Percentiles rank a stretch among this genome's conserved stretches.
phyloP scores from a whole-genome alignment of 2,797 vertebrate genomes.

The Crocidura indochinensis region DNA sequence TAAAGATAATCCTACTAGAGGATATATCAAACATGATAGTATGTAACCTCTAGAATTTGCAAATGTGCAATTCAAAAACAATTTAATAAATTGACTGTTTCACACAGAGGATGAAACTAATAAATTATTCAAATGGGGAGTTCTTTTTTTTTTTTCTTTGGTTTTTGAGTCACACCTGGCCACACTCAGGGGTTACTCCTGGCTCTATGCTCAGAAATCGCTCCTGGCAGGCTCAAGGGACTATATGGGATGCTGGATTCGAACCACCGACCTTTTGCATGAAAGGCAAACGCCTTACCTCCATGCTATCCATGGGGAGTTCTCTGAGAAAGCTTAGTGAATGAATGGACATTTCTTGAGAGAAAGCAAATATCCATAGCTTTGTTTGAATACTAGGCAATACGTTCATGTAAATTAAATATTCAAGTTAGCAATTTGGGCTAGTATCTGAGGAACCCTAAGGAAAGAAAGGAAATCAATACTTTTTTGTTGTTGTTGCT shows the following conservation, averaged over 20 bases:
- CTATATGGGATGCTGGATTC: too few species aligned
- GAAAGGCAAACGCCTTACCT: too few species aligned
- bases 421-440: slow-evolving; percentile 82
- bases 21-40: slow-evolving; percentile 27
- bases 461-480: slow-evolving; percentile 66
- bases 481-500: slow-evolving; percentile 1
- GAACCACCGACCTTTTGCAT: too few species aligned
- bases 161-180: too few species aligned
- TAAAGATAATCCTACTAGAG: slow-evolving; percentile 54
- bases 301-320: slow-evolving; percentile 5
- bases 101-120: slow-evolving; percentile 67
- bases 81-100: slow-evolving; percentile 54
- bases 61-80: slow-evolving; percentile 45
- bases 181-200: too few species aligned
- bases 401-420: slow-evolving; percentile 86
- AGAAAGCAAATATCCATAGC: slow-evolving; percentile 72
- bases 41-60: slow-evolving; percentile 47
- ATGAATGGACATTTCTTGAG: slow-evolving; percentile 75
- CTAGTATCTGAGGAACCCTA: slow-evolving; percentile 84
- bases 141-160: too few species aligned
- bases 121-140: slow-evolving; percentile 48
- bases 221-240: too few species aligned
- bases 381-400: slow-evolving; percentile 81
- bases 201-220: too few species aligned
- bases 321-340: slow-evolving; percentile 67